A percentile compares a stretch with the other conserved stretches of the same genome.
These are phyloP conservation scores for Chionoecetes opilio DNA, from an alignment of 1,140 invertebrate genomes.

Conservation along the genomic window DNA sequence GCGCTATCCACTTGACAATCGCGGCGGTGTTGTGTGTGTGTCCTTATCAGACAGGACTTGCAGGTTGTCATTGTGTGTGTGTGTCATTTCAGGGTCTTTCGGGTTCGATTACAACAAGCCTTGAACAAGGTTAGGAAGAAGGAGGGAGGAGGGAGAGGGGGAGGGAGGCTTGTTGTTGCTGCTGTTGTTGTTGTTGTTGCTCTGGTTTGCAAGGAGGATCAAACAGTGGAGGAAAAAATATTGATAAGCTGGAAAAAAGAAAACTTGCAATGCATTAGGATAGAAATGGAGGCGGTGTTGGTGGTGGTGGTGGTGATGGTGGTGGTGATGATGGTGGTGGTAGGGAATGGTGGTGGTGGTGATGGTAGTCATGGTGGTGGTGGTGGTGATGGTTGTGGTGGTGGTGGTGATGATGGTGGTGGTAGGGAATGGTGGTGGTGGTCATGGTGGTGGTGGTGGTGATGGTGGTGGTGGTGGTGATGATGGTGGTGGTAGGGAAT, in stretches of 20 bases:
- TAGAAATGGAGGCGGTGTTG: not conserved
- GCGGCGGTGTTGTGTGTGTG: not conserved
- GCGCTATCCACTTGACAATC: too few relatives aligned
- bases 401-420: too few relatives aligned
- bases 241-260: not conserved
- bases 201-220: not conserved
- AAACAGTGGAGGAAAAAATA: not conserved
- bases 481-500: too few relatives aligned
- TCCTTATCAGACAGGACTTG: not conserved
- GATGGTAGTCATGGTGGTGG: too few relatives aligned
- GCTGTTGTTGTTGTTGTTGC: too few relatives aligned
- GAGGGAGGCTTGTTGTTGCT: not conserved
- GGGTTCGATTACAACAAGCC: not conserved
- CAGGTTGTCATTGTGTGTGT: not conserved
- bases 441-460: conserved; percentile 24
- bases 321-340: not conserved
- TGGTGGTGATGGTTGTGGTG: too few relatives aligned
- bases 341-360: too few relatives aligned
- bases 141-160: not conserved
- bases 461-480: conserved; percentile 23
- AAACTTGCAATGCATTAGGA: not conserved
- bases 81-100: conserved; percentile 2
- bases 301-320: too few relatives aligned
- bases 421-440: too few relatives aligned
- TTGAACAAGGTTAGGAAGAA: not conserved